Percentiles rank a stretch among this genome's conserved stretches.
These are phyloP conservation scores for Electrona antarctica DNA, from an alignment of 2,113 vertebrate species.

Conservation along the genomic window DNA sequence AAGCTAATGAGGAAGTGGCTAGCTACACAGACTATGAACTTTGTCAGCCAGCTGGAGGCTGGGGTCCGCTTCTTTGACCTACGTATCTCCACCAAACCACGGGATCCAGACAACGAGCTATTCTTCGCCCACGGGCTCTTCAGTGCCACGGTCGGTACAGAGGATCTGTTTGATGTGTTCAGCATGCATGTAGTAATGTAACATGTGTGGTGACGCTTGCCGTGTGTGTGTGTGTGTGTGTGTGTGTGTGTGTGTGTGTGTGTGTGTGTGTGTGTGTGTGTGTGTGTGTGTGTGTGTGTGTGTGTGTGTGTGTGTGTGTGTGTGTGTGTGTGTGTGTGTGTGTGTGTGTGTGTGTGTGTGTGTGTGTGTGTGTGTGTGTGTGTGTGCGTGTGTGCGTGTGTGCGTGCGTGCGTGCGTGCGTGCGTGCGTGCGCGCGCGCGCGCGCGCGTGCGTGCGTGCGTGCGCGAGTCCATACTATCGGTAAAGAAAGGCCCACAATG, in stretches of 20 bases:
- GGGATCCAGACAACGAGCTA: slow-evolving; percentile 96
- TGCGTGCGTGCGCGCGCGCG: too few relatives aligned
- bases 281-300: slow-evolving; percentile 1
- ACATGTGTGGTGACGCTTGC: slow-evolving; percentile 33
- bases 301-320: slow-evolving; percentile 36
- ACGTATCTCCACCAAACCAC: slow-evolving; percentile 96
- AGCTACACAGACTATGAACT: slow-evolving; percentile 98
- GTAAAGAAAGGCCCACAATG: too few relatives aligned
- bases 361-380: slow-evolving; percentile 28
- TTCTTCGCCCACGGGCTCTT: slow-evolving; percentile 98
- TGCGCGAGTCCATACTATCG: too few relatives aligned
- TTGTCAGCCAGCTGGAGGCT: slow-evolving; percentile 90
- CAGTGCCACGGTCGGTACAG: slow-evolving; percentile 87
- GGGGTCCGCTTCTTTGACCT: slow-evolving; percentile 97
- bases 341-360: slow-evolving; percentile 13
- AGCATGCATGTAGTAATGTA: slow-evolving; percentile 16
- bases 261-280: slow-evolving; percentile 18
- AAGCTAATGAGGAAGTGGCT: slow-evolving; percentile 98
- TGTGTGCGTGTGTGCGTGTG: not conserved
- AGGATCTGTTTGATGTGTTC: not conserved
- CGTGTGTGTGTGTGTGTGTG: slow-evolving; percentile 31
- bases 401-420: slow-evolving; percentile 18
- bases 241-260: not conserved
- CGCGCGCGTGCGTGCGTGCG: too few relatives aligned
- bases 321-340: not conserved